A percentile compares a stretch with the other conserved stretches of the same genome.
These are phyloP conservation scores for Gobio gobio DNA, from an alignment of 2,113 vertebrate genomes.

Conservation along the genomic window DNA sequence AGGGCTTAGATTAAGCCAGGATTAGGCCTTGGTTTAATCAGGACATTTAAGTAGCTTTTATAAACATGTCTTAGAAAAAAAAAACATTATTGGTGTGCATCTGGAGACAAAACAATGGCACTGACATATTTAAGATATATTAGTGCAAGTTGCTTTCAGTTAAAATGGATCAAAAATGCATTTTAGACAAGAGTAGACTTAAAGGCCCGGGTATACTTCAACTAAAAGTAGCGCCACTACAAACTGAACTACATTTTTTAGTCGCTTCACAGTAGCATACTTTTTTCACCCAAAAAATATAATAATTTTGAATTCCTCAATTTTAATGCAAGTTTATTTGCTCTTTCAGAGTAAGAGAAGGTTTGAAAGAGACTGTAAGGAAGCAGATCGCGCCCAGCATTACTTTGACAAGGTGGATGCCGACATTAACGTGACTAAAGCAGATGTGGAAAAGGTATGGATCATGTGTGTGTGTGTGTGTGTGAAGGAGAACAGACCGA, in stretches of 20 bases:
- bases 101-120: too few species aligned
- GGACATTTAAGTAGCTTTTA: too few species aligned
- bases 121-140: too few species aligned
- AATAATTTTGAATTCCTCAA: neutral
- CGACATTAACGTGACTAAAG: conserved; percentile 92
- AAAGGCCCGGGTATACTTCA: neutral
- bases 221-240: neutral
- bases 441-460: conserved; percentile 92
- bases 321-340: neutral
- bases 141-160: too few species aligned
- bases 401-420: conserved; percentile 93
- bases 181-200: neutral
- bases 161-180: too few species aligned
- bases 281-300: neutral
- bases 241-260: neutral
- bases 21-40: too few species aligned
- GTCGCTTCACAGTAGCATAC: neutral
- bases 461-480: neutral
- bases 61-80: too few species aligned
- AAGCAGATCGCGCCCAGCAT: conserved; percentile 92
- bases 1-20: too few species aligned
- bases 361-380: conserved; percentile 95
- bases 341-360: conserved; percentile 81
- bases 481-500: neutral
- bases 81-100: too few species aligned